Evolutionary conservation across 1,140 invertebrate genomes (phyloP).

Genomic region (Drosophila paulistorum): DNA sequence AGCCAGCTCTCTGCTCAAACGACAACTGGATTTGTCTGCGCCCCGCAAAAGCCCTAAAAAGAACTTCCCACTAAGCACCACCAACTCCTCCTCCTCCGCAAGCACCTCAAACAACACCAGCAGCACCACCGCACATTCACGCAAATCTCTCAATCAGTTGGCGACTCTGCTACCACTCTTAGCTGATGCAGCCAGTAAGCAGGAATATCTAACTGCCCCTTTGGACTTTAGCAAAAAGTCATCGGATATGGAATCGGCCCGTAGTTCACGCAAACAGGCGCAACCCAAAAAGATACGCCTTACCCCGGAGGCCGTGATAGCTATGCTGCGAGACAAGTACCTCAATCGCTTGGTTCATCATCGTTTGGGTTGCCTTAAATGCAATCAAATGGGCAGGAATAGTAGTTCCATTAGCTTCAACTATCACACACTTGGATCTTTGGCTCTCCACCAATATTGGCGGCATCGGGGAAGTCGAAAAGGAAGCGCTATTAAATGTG

Average conservation of each 20-base stretch:
- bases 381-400: constrained; percentile 39
- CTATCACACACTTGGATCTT: constrained; percentile 83
- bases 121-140: constrained; percentile 30
- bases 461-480: constrained; percentile 63
- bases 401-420: constrained; percentile 69
- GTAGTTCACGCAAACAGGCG: constrained; percentile 79
- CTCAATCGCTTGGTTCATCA: constrained; percentile 74
- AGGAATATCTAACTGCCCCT: constrained; percentile 73
- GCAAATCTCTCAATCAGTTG: constrained; percentile 73
- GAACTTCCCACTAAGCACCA: constrained; percentile 36
- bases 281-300: constrained; percentile 82
- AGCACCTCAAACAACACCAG: too few relatives aligned
- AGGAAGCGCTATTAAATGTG: constrained; percentile 28
- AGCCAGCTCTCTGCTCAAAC: constrained; percentile 60
- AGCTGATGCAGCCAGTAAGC: constrained; percentile 76
- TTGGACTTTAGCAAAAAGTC: constrained; percentile 79
- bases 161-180: constrained; percentile 71
- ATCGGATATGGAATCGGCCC: constrained; percentile 30
- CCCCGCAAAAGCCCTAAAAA: constrained; percentile 66
- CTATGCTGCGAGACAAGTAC: constrained; percentile 76
- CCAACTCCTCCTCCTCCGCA: constrained; percentile 3
- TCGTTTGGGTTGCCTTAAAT: constrained; percentile 63
- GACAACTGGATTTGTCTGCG: constrained; percentile 65
- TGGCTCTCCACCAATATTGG: constrained; percentile 84
- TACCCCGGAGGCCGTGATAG: constrained; percentile 65